Conservation (phyloP, 1,140 invertebrate genomes). For the Thaumetopoea pityocampa region DNA sequence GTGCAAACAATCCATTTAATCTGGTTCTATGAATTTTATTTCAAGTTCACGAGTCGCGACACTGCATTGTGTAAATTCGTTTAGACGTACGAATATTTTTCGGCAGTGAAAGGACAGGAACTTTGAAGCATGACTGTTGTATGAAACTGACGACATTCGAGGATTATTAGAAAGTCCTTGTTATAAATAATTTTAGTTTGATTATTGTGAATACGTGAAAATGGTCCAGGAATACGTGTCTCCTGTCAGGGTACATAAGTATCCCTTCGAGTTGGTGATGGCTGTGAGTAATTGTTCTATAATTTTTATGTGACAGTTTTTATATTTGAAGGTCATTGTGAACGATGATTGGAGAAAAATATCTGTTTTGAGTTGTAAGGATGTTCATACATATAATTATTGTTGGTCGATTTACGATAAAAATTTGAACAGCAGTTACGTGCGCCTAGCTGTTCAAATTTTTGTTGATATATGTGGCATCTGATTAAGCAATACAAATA, state of each 20-base stretch:
- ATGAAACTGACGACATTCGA: conserved; percentile 34
- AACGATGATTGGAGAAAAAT: too few relatives aligned
- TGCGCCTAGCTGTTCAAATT: too few relatives aligned
- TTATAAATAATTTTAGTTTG: conserved; percentile 34
- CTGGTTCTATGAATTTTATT: conserved; percentile 27
- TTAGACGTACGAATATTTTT: conserved; percentile 53
- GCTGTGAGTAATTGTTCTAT: conserved; percentile 82
- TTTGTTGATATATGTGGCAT: too few relatives aligned
- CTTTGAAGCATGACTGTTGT: conserved; percentile 56
- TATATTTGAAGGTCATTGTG: too few relatives aligned
- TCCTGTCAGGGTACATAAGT: conserved; percentile 96
- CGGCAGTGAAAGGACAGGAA: conserved; percentile 45
- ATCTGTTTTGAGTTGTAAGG: too few relatives aligned
- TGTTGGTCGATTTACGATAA: too few relatives aligned
- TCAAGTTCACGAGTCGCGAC: conserved; percentile 31
- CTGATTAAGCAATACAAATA: too few relatives aligned
- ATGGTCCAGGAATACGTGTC: conserved; percentile 99
- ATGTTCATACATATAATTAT: too few relatives aligned
- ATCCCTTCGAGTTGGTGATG: conserved; percentile 98
- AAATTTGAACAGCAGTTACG: too few relatives aligned
- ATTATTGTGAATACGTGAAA: conserved; percentile 42
- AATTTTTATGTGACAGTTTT: not conserved
- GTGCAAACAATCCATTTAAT: conserved; percentile 39
- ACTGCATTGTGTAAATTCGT: conserved; percentile 22
- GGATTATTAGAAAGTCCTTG: conserved; percentile 41